phyloP scores from a whole-genome alignment of 2,888 invertebrate genomes.

The Xanthia icteritia region DNA sequence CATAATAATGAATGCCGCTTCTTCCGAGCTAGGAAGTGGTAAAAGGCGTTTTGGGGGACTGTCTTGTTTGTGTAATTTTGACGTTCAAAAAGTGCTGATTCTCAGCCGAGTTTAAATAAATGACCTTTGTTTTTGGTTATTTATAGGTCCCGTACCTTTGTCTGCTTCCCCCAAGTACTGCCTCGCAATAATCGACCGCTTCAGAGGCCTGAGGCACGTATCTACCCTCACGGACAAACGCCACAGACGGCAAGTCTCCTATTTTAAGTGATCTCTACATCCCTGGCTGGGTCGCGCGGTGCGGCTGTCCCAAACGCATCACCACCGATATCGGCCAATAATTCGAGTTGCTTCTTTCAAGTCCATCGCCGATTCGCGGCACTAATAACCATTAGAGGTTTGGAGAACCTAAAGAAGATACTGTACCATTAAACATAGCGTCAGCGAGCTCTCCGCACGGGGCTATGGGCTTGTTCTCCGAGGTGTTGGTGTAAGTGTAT shows the following conservation, averaged over 20 bases:
- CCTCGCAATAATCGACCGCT: not conserved
- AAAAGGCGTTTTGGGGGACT: not conserved
- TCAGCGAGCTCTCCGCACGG: slow-evolving; percentile 60
- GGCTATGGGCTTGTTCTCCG: slow-evolving; percentile 42
- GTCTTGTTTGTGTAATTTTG: not conserved
- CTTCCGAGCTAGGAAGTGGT: too few species aligned
- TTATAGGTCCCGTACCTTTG: not conserved
- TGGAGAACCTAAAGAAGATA: not conserved
- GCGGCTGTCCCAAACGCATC: not conserved
- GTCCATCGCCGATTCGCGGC: not conserved
- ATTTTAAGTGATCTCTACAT: not conserved
- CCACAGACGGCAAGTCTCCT: not conserved
- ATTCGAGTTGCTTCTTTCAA: not conserved
- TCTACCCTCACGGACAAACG: not conserved
- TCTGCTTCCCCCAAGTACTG: not conserved
- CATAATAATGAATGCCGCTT: too few species aligned
- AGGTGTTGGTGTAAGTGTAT: slow-evolving; percentile 26
- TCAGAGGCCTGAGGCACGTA: not conserved
- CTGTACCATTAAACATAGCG: slow-evolving; percentile 56
- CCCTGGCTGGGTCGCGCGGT: not conserved
- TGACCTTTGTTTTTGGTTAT: not conserved
- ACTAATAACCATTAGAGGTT: not conserved
- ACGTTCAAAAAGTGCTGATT: not conserved
- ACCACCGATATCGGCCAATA: not conserved
- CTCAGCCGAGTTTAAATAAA: not conserved